Evolutionary conservation across 2,888 invertebrate species (phyloP), one percentile per base, ranked within the genome.

Genomic region (Antheraea assamensis): DNA sequence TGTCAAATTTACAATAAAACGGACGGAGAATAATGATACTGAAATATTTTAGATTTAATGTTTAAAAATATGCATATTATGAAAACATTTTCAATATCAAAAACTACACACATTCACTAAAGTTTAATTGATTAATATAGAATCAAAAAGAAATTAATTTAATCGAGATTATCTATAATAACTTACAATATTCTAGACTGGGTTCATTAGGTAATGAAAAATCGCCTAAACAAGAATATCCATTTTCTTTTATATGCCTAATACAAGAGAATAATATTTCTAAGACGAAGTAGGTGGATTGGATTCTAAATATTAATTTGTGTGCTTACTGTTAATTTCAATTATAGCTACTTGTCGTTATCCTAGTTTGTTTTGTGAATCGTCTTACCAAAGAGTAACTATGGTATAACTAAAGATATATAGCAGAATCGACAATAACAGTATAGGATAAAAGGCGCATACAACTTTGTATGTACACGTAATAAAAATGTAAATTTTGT

Each of bases 11-110:
- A 66, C 3, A 47, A 47, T 24, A 31, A 52, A 52, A 31, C n/a
- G 72, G 72, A 72, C 72, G 72, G 72, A 72, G 27, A 72, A 52
- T 68, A 52, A 30, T 49, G 24, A 72, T 68, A 71, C 71, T 35
- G 31, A 58, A 71, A 31, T 64, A 35, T 3, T 52, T 58, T 58
- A 52, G 4, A 71, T 27, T 15, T n/a, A 21, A 19, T 13, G 10
- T 42, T 42, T 42, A 42, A 42, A 42, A 42, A 42, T 42, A 42
- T 24, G 19, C 10, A 55, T 30, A 55, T n/a, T 52, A 31, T 30
- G 4, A 71, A n/a, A n/a, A 71, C 31, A 30, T 49, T 17, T 27
- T 58, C 58, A 58, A 24, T 24, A 24, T 58, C 55, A 30, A 64
- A 64, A 64, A 27, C 27, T 61, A 61, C 27, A 64, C 15, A 64